Evolutionary conservation across 2,113 vertebrate species (phyloP).

Genomic region (Acanthochromis polyacanthus): DNA sequence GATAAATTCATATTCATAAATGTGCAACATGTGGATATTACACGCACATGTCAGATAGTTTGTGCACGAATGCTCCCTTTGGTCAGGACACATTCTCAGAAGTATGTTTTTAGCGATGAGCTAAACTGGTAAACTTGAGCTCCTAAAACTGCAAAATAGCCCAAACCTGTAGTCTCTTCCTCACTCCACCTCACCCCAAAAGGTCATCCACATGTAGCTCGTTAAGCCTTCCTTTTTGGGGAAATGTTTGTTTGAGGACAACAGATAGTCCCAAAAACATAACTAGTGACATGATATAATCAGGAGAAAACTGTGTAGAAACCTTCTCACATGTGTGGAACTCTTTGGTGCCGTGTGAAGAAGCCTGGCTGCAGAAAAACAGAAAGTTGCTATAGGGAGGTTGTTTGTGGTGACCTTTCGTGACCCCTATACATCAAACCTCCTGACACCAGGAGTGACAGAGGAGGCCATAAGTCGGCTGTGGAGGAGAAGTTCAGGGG

Average conservation of each 20-base stretch:
- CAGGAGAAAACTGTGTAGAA: neutral
- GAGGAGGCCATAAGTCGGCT: slow-evolving; percentile 89
- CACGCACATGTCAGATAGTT: neutral
- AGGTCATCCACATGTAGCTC: slow-evolving; percentile 47
- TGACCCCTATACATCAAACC: slow-evolving; percentile 95
- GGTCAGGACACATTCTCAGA: neutral
- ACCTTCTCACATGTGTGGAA: neutral
- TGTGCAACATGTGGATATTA: too few species aligned
- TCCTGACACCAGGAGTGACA: slow-evolving; percentile 89
- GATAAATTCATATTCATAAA: too few species aligned
- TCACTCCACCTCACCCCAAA: neutral
- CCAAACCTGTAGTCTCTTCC: neutral
- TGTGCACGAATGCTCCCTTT: neutral
- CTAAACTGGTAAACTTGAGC: slow-evolving; percentile 34
- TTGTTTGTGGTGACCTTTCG: slow-evolving; percentile 67
- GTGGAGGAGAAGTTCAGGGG: slow-evolving; percentile 91
- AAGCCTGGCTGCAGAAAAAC: slow-evolving; percentile 48
- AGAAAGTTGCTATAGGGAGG: slow-evolving; percentile 66
- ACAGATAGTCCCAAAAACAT: neutral
- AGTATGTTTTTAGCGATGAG: neutral
- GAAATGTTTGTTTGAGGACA: slow-evolving; percentile 1
- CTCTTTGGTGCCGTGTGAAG: slow-evolving; percentile 5
- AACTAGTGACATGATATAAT: neutral
- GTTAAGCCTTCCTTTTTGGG: slow-evolving; percentile 38
- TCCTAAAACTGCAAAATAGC: slow-evolving; percentile 16